Base-by-base conservation (phyloP, 1,140 invertebrate species). In the Macrobrachium nipponense region DNA sequence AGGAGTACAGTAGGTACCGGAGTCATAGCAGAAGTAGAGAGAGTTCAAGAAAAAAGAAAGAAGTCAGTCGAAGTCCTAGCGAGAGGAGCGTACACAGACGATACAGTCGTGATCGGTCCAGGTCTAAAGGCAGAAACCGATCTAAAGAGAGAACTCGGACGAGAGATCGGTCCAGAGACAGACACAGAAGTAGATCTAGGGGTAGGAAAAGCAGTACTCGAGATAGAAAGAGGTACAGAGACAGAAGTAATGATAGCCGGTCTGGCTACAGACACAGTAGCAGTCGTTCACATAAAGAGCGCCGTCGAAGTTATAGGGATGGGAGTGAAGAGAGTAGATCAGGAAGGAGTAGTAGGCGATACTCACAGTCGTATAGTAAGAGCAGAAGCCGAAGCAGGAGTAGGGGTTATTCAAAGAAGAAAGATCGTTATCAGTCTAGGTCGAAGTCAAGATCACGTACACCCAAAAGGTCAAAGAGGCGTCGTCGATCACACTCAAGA, bases 11-110 rank as follows among this genome's bases (percentile, higher is more conserved):
- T 44, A 60, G 84, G 20, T 86, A 86, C 66, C 73, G 61, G 18
- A 86, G 84, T 58, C 80, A 77, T 36, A 86, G 84, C 23, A 80
- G 59, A 68, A 86, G 84, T n/a, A 86, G 84, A n/a, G 84, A 86
- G 8, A 86, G 84, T n/a, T 86, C 72, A 15, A 80, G 77, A 68
- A 86, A 73, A 23, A 82, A 60, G 82, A 76, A 80, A 78, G 87
- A 88, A 12, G 18, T 68, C 11, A 88, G 87, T 61, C 78, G 60
- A 15, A 86, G 82, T 20, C 87, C 79, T 8, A 80, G 77, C 70
- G 80, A 82, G 66, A 62, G 68, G 51, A 86, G 80, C 14, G 79
- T 66, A 36, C 76, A 73, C 44, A 76, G 87, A 62, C 76, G 66
- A 15, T 80, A 84, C 62, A 87, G 87, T 27, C 64, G 87, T 18